Base-by-base conservation (phyloP, 2,888 invertebrate genomes). In the Tryphoninae sp. region DNA sequence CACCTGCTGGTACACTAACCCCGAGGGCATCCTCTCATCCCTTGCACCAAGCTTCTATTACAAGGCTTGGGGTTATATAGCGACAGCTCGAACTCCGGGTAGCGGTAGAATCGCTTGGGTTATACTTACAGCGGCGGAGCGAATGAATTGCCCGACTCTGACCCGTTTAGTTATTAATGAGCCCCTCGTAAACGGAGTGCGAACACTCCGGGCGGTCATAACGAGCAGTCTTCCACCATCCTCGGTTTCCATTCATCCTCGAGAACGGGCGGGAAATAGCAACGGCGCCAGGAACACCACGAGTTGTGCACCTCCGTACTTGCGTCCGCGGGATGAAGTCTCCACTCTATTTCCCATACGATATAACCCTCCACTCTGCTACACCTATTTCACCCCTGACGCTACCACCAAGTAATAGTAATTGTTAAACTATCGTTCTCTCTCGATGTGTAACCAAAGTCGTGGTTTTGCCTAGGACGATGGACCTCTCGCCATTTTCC, bases 111-210 rank as follows among this genome's bases (percentile, higher is more conserved):
- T 33, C 33, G 33, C 33, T 33, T 33, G 33, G 33, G 33, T 33
- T 33, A 33, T 33, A 33, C 58, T 42, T 42, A 61, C 55, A 59
- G 33, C 51, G 59, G 69, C 77, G 79, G 74, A 80, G 78, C 76
- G 84, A 87, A 88, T 86, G 85, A 88, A 88, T 88, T 86, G 86
- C 85, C 86, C 82, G 83, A 83, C 85, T 86, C 84, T 83, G 83
- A 80, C 80, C 80, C 84, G 82, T 82, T 87, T 86, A 85, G 88
- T 88, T 88, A 87, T 88, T 87, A 87, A 88, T 87, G 88, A 88
- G 86, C 80, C 83, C 78, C 83, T 86, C 84, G 84, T 84, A 86
- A 84, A 84, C 81, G 81, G 71, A 85, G 83, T 84, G 85, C 77
- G 84, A 87, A 86, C 84, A 80, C 85, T 86, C 85, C 83, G 84